A percentile compares a stretch with the other conserved stretches of the same genome.
Evolutionary conservation across 2,797 vertebrate genomes (phyloP).

Genomic region (Ptychadena robeensis): DNA sequence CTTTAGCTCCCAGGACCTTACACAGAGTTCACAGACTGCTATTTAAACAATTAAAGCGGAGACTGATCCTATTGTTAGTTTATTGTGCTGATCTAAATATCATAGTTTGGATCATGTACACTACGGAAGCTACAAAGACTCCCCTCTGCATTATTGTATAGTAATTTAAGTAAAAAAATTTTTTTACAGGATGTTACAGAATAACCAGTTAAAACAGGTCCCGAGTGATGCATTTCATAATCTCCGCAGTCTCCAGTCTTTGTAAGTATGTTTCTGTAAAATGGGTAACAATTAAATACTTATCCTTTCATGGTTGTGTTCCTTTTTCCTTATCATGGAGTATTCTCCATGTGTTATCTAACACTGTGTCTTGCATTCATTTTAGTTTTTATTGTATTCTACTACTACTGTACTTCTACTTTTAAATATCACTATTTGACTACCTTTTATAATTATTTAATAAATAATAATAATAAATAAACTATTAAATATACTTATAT

Average conservation of each 20-base stretch:
- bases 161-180: not conserved
- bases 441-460: too few species aligned
- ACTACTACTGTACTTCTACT: too few species aligned
- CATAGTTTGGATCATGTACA: not conserved
- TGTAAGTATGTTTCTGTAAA: conserved; percentile 78
- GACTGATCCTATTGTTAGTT: conserved; percentile 11
- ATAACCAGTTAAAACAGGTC: conserved; percentile 87
- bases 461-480: too few species aligned
- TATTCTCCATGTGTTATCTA: too few species aligned
- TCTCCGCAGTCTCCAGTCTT: conserved; percentile 86
- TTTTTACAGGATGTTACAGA: conserved; percentile 89
- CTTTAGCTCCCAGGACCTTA: conserved; percentile 16
- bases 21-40: not conserved
- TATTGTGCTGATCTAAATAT: not conserved
- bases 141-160: not conserved
- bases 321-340: not conserved
- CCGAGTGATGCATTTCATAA: conserved; percentile 86
- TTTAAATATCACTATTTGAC: too few species aligned
- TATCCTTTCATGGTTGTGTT: not conserved
- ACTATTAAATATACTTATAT: too few species aligned
- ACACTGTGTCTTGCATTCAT: too few species aligned
- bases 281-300: not conserved
- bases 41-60: conserved; percentile 16
- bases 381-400: too few species aligned
- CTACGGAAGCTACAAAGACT: not conserved